phyloP scores from a whole-genome alignment of 2,888 invertebrate genomes.

The Tipula helvola region DNA sequence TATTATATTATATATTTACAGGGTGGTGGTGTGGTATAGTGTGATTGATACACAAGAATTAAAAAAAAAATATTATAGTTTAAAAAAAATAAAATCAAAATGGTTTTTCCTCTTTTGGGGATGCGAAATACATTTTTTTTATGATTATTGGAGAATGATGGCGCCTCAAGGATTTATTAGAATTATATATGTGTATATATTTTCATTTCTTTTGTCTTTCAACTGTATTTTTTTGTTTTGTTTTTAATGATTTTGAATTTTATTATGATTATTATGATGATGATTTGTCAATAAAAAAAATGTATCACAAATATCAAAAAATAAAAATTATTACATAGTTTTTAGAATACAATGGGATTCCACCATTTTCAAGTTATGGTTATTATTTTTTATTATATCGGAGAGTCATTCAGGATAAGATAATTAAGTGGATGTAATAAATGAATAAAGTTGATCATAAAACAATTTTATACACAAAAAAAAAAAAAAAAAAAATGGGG shows the following conservation, averaged over 20 bases:
- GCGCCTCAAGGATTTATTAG: background rate
- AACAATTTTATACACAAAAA: background rate
- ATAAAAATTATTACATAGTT: background rate
- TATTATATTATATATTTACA: background rate
- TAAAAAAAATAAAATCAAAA: background rate
- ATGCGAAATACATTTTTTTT: background rate
- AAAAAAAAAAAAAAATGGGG: no score
- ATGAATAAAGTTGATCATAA: background rate
- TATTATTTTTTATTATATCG: background rate
- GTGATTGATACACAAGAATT: background rate
- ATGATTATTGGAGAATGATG: background rate
- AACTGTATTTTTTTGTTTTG: background rate
- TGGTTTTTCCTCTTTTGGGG: background rate
- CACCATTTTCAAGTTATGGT: background rate
- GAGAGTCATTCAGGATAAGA: background rate
- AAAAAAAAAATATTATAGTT: background rate
- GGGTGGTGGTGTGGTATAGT: background rate
- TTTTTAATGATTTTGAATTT: background rate
- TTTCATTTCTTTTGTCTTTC: background rate
- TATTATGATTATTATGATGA: background rate
- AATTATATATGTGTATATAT: background rate
- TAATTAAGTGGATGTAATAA: background rate
- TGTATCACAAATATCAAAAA: background rate
- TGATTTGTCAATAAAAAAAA: background rate
- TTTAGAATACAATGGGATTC: background rate